These are phyloP conservation scores for Misgurnus mizolepis DNA, from an alignment of 2,113 vertebrate genomes.

Conservation along the genomic window DNA sequence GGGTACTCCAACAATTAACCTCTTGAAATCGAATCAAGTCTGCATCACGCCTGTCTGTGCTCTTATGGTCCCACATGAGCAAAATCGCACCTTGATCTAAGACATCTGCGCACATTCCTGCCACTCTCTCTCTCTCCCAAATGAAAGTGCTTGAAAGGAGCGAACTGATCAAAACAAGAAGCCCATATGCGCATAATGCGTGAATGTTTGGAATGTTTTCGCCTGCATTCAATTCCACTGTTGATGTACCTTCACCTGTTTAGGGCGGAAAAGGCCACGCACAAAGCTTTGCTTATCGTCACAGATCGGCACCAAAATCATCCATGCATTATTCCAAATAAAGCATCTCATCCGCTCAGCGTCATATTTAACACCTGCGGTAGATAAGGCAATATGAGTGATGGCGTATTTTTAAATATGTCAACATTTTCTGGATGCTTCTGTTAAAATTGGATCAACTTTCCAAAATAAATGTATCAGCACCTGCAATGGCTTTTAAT, in stretches of 20 bases:
- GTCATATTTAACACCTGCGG: neutral
- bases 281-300: neutral
- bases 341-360: conserved; percentile 1
- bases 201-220: conserved; percentile 22
- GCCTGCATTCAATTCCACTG: conserved; percentile 1
- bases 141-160: conserved; percentile 27
- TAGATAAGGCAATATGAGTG: conserved; percentile 10
- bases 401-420: neutral
- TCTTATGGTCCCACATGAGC: conserved; percentile 9
- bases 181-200: conserved; percentile 19
- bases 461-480: neutral
- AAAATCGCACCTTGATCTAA: conserved; percentile 40
- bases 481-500: neutral
- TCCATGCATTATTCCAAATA: conserved; percentile 18
- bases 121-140: neutral
- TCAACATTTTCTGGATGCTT: neutral
- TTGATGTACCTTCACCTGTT: conserved; percentile 20
- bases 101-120: conserved; percentile 35
- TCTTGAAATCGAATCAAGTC: conserved; percentile 6
- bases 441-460: neutral
- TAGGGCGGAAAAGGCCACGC: neutral
- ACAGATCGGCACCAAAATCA: neutral
- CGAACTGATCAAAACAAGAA: conserved; percentile 26
- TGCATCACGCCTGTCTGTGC: conserved; percentile 13
- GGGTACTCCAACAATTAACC: conserved; percentile 18